Percentiles rank a stretch among this genome's conserved stretches.
phyloP scores from a whole-genome alignment of 1,140 invertebrate species.

The Tribolium castaneum region DNA sequence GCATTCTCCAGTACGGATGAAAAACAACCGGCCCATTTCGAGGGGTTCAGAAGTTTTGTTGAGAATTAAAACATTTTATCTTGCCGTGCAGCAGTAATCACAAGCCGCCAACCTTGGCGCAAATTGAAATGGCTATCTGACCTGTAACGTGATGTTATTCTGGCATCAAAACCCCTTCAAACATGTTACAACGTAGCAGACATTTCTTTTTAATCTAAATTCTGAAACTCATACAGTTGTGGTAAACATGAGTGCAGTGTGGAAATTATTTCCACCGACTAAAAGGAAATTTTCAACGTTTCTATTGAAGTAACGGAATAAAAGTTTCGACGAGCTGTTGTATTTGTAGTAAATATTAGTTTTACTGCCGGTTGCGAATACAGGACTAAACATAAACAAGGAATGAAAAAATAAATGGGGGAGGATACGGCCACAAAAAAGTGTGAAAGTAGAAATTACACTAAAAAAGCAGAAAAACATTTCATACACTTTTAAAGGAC shows the following conservation, averaged over 20 bases:
- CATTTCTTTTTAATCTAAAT: background rate
- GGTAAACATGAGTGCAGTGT: background rate
- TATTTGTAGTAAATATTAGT: background rate
- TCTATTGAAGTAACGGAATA: background rate
- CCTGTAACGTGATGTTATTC: background rate
- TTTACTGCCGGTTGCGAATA: background rate
- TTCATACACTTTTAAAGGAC: too few relatives aligned
- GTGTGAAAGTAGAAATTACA: background rate
- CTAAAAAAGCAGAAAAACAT: background rate
- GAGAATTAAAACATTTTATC: conserved; percentile 2
- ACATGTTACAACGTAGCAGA: background rate
- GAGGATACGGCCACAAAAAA: background rate
- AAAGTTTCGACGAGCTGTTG: background rate
- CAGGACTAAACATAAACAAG: background rate
- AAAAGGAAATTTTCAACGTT: background rate
- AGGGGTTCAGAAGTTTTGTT: background rate
- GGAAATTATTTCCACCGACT: background rate
- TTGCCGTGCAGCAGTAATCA: background rate
- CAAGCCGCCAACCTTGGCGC: background rate
- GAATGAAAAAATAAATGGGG: background rate
- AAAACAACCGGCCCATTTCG: background rate
- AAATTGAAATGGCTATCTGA: background rate
- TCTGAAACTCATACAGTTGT: background rate
- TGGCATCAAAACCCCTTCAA: background rate
- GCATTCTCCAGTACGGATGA: background rate